Conservation (phyloP, 2,797 vertebrate species). For the Lagocephalus sceleratus region DNA sequence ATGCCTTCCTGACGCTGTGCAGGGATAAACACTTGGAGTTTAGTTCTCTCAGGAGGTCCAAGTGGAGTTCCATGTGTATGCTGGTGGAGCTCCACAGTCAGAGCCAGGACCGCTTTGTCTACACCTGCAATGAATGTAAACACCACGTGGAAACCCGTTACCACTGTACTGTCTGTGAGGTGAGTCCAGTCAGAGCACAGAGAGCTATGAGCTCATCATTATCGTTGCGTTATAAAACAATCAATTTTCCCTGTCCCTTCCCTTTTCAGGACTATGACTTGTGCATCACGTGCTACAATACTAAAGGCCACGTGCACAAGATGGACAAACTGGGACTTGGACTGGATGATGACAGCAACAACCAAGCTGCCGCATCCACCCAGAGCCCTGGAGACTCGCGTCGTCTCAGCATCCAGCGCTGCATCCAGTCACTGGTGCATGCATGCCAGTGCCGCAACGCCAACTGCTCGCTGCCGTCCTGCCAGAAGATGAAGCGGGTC, state of each 20-base stretch:
- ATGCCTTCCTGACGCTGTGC: conserved; percentile 95
- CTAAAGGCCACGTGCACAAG: conserved; percentile 97
- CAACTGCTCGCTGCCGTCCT: conserved; percentile 96
- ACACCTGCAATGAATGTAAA: conserved; percentile 98
- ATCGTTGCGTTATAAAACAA: not conserved
- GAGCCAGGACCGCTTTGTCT: conserved; percentile 97
- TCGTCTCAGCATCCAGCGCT: conserved; percentile 96
- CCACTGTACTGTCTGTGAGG: conserved; percentile 98
- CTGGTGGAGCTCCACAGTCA: conserved; percentile 97
- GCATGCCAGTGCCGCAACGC: conserved; percentile 98
- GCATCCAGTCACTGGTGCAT: conserved; percentile 96
- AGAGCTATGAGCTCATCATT: not conserved
- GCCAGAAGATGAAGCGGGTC: conserved; percentile 98
- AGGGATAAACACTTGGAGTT: conserved; percentile 98
- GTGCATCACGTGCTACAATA: conserved; percentile 97
- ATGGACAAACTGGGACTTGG: conserved; percentile 98
- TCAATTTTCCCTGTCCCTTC: not conserved
- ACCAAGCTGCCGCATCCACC: conserved; percentile 85
- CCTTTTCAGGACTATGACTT: conserved; percentile 90
- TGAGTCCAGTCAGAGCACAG: conserved; percentile 39
- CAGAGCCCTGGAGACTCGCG: conserved; percentile 96
- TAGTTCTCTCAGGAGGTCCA: conserved; percentile 89
- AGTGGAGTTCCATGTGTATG: conserved; percentile 99
- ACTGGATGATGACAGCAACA: conserved; percentile 93
- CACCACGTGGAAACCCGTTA: conserved; percentile 96